These are phyloP conservation scores for Acomys russatus DNA, from an alignment of 2,797 vertebrate species.

Conservation along the genomic window DNA sequence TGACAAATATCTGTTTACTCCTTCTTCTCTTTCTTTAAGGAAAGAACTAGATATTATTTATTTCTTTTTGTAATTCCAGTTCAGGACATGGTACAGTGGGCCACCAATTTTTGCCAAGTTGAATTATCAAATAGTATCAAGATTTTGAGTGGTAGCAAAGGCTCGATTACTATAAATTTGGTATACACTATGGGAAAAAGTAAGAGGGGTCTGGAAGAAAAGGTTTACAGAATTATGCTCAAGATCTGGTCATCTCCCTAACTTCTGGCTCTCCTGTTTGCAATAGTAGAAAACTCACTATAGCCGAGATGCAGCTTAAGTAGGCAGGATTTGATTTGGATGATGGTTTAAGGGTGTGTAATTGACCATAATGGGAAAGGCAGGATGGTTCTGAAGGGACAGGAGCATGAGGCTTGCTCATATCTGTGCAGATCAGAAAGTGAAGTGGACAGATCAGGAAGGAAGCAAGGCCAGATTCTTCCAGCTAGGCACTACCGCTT, in stretches of 20 bases:
- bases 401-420: background rate
- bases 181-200: background rate
- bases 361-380: background rate
- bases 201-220: constrained; percentile 33
- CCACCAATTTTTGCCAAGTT: constrained; percentile 30
- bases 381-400: background rate
- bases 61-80: background rate
- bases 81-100: background rate
- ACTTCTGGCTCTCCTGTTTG: constrained; percentile 44
- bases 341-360: background rate
- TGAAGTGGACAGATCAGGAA: background rate
- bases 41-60: constrained; percentile 18
- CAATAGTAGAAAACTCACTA: background rate
- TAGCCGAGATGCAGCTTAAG: background rate
- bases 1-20: constrained; percentile 31
- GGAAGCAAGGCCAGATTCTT: background rate
- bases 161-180: constrained; percentile 13
- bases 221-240: constrained; percentile 21
- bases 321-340: background rate
- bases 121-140: constrained; percentile 34
- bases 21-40: constrained; percentile 22
- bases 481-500: background rate
- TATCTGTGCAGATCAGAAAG: background rate
- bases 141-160: constrained; percentile 9
- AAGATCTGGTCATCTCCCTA: background rate